phyloP scores from a whole-genome alignment of 2,888 invertebrate species.

The Acanthosepion lycidas region DNA sequence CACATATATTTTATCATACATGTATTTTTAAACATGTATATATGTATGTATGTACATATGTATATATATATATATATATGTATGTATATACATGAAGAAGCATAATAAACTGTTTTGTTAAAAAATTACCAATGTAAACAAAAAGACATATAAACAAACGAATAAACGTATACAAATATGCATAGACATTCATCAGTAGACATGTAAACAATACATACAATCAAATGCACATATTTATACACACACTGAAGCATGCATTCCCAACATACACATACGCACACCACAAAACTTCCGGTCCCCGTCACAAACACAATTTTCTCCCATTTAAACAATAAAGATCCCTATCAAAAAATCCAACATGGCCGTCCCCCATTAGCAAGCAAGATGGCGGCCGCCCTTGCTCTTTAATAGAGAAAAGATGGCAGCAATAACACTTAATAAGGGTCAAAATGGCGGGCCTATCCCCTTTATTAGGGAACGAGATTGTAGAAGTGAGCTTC shows the following conservation, averaged over 20 bases:
- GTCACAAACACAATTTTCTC: constrained; percentile 33
- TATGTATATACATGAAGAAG: neutral
- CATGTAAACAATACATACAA: neutral
- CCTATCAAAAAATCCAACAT: constrained; percentile 33
- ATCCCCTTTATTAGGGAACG: constrained; percentile 33
- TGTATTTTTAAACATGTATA: no score
- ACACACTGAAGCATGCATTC: neutral
- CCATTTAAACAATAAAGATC: constrained; percentile 33
- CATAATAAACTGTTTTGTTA: neutral
- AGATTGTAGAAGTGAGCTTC: constrained; percentile 33
- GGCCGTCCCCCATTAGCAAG: constrained; percentile 10
- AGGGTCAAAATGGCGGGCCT: constrained; percentile 22
- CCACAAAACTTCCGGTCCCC: constrained; percentile 33
- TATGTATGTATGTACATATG: neutral
- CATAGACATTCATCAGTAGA: neutral
- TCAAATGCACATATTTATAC: neutral
- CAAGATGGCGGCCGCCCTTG: constrained; percentile 22
- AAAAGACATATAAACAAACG: neutral
- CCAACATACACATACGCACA: neutral
- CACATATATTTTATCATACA: no score
- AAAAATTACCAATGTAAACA: neutral
- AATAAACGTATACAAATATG: neutral
- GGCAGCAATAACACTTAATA: constrained; percentile 33
- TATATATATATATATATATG: neutral
- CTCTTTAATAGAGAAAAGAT: constrained; percentile 22